Base-by-base conservation (phyloP, 1,140 invertebrate species). In the Drosophila virilis region DNA sequence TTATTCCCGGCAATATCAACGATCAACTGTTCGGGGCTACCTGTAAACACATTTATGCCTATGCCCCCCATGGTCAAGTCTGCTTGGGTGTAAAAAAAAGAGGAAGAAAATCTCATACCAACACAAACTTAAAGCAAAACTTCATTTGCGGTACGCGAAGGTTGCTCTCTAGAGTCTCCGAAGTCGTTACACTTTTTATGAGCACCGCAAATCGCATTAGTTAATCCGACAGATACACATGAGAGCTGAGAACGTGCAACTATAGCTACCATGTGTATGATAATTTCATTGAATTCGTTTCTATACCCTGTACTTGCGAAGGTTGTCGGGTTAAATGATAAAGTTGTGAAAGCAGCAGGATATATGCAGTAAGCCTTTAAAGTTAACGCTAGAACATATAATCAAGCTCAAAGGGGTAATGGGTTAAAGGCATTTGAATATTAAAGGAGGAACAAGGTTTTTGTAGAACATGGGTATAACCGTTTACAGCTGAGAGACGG, bases 141-240 rank as follows among this genome's bases (percentile, higher is more conserved):
- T 74, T 48, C 48, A 74, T 68, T 75, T 74, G 66, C 73, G 57
- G 62, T 78, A 76, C 64, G 50, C 59, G 28, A 55, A 45, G 40
- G 48, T 74, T 40, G 35, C 40, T 58, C 51, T 52, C 58, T 50
- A 54, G 51, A 71, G 61, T 58, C 74, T 73, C 75, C 65, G 38
- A 64, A 86, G 82, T 86, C 82, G 82, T 86, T 86, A 86, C 68
- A 88, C 71, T 88, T 86, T 86, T 86, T 88, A 86, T 77, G 82
- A 86, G 65, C 78, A 77, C 69, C 71, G 80, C 80, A 86, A 86
- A 86, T 86, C 82, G 82, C 83, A 86, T 86, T 86, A 86, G 82
- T 86, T 86, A 86, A 86, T 86, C 82, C 82, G 82, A 82, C 82
- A 88, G 82, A 88, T 76, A 88, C 65, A 78, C 74, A 85, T 80